Evolutionary conservation across 2,113 vertebrate species (phyloP).

Genomic region (Gasterosteus aculeatus): DNA sequence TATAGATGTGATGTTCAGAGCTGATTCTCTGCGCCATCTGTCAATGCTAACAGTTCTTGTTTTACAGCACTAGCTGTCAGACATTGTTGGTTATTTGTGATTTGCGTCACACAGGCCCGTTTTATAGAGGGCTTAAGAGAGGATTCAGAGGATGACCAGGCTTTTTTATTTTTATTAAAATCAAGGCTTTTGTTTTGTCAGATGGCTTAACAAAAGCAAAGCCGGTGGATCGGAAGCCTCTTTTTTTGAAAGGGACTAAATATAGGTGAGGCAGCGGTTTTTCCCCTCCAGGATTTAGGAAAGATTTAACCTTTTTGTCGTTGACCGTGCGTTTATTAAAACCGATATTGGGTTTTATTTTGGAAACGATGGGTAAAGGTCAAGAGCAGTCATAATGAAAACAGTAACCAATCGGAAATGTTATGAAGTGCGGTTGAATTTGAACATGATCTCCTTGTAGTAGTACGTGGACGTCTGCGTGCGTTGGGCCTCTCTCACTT

Average conservation of each 20-base stretch:
- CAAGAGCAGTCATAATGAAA: background rate
- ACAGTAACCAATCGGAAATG: background rate
- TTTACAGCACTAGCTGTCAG: constrained; percentile 29
- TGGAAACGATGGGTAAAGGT: background rate
- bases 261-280: constrained; percentile 12
- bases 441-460: background rate
- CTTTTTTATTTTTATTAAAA: constrained; percentile 15
- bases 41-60: constrained; percentile 31
- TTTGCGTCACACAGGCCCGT: constrained; percentile 38
- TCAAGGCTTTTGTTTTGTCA: constrained; percentile 26
- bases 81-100: constrained; percentile 24
- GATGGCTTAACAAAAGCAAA: constrained; percentile 23
- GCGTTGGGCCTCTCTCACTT: background rate
- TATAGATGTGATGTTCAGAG: constrained; percentile 14
- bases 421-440: background rate
- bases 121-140: constrained; percentile 50
- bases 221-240: constrained; percentile 7
- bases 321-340: background rate
- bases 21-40: constrained; percentile 20
- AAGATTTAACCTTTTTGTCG: too few species aligned
- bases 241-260: background rate
- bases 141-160: constrained; percentile 29
- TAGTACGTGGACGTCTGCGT: too few species aligned
- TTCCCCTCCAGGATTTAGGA: background rate
- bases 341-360: background rate